phyloP scores from a whole-genome alignment of 2,797 vertebrate species.

The Centropyge bicolor region DNA sequence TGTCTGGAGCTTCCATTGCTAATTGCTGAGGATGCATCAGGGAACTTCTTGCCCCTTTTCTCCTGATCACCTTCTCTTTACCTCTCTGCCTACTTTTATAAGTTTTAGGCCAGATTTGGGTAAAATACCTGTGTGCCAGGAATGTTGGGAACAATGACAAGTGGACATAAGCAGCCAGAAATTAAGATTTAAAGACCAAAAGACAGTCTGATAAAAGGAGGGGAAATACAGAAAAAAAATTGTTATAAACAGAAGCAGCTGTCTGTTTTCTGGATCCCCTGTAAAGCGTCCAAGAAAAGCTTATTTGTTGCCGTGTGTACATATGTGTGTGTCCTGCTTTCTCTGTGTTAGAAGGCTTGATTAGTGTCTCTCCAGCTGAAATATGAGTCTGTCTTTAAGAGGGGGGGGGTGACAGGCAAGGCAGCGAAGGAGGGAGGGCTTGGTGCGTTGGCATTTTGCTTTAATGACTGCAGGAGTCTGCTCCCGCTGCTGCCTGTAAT shows the following conservation, averaged over 20 bases:
- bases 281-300: conserved; percentile 41
- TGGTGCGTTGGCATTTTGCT: conserved; percentile 82
- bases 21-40: conserved; percentile 35
- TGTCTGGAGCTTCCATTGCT: conserved; percentile 47
- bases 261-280: conserved; percentile 29
- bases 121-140: not conserved
- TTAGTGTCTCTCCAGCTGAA: conserved; percentile 64
- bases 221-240: not conserved
- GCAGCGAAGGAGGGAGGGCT: conserved; percentile 62
- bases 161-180: not conserved
- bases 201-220: not conserved
- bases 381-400: conserved; percentile 63
- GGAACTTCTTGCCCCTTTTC: not conserved
- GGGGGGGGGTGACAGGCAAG: conserved; percentile 58
- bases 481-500: conserved; percentile 86
- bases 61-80: not conserved
- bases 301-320: conserved; percentile 41
- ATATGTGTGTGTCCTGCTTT: conserved; percentile 45
- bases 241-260: conserved; percentile 47
- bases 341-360: conserved; percentile 60
- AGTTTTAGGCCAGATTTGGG: conserved; percentile 9
- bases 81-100: conserved; percentile 19
- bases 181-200: not conserved
- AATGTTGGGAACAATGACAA: not conserved
- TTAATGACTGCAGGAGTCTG: conserved; percentile 84